phyloP scores from a whole-genome alignment of 2,797 vertebrate genomes.

The Tokudaia muenninki region DNA sequence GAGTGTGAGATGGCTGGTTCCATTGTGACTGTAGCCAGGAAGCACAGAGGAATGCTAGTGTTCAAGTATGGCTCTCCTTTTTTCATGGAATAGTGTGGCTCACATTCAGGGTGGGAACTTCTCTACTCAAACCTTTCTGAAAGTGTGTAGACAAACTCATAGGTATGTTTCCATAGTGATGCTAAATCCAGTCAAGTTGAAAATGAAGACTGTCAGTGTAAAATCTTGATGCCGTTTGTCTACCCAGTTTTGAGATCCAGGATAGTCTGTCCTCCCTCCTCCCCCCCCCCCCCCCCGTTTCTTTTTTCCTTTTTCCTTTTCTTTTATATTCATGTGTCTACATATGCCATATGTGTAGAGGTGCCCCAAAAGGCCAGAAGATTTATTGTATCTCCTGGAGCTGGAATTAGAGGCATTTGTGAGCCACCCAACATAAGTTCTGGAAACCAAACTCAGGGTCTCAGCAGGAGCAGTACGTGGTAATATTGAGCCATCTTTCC shows the following conservation, averaged over 20 bases:
- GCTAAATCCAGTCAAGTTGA: not conserved
- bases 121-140: not conserved
- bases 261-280: not conserved
- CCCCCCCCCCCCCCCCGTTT: no score
- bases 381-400: not conserved
- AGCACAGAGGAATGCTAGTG: not conserved
- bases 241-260: conserved; percentile 13
- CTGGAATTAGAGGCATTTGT: not conserved
- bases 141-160: not conserved
- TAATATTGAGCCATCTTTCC: not conserved
- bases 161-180: not conserved
- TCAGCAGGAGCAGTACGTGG: not conserved
- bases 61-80: not conserved
- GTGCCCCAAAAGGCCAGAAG: not conserved
- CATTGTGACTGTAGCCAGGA: not conserved
- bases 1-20: not conserved
- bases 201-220: not conserved
- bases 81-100: not conserved
- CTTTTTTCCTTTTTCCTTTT: not conserved
- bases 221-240: conserved; percentile 22
- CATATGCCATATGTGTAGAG: not conserved
- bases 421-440: not conserved
- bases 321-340: not conserved
- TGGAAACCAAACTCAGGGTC: not conserved
- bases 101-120: not conserved